Base-by-base conservation (phyloP, 2,888 invertebrate species). In the Dryomyza anilis region DNA sequence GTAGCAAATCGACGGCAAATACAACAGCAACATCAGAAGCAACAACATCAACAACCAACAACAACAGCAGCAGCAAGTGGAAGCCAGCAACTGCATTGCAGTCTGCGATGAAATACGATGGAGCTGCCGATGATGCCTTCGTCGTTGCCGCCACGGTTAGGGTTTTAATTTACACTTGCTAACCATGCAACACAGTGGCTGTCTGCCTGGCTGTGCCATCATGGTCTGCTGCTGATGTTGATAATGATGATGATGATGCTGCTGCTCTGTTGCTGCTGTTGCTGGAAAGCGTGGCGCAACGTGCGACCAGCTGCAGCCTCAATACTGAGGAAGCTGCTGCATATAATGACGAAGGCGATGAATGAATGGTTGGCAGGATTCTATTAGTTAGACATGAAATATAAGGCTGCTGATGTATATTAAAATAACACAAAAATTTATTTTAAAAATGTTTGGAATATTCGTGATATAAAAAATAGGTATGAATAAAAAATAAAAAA, bases 121-220 rank as follows among this genome's bases (percentile, higher is more conserved):
- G n/a, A 25, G 43, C 43, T 21, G 25, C 23, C 14, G 43, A 10
- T 57, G 57, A 43, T 57, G 25, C 14, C 23, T 57, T 59, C 48
- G 30, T 33, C 48, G 33, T 36, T 50, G 30, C 25, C 16, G 59
- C 21, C 23, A n/a, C n/a, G n/a, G n/a, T n/a, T 48, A 16, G 25
- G 59, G 59, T 48, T 60, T 46, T 60, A 48, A 48, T 60, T 60
- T 60, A 50, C 48, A 60, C 48, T 60, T 48, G 33, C 33, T 60
- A 36, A 23, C 33, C 59, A 48, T 48, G 59, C 46, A 30, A 30
- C 14, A 25, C 57, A n/a, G 25, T 23, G 59, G 36, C 59, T 60
- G 12, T 23, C n/a, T n/a, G n/a, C n/a, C n/a, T n/a, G n/a, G n/a
- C n/a, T n/a, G n/a, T n/a, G n/a, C n/a, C n/a, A 29, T 23, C 46